Evolutionary conservation across 2,888 invertebrate species (phyloP), one percentile per base, ranked within the genome.

Genomic region (Watsonalla binaria): DNA sequence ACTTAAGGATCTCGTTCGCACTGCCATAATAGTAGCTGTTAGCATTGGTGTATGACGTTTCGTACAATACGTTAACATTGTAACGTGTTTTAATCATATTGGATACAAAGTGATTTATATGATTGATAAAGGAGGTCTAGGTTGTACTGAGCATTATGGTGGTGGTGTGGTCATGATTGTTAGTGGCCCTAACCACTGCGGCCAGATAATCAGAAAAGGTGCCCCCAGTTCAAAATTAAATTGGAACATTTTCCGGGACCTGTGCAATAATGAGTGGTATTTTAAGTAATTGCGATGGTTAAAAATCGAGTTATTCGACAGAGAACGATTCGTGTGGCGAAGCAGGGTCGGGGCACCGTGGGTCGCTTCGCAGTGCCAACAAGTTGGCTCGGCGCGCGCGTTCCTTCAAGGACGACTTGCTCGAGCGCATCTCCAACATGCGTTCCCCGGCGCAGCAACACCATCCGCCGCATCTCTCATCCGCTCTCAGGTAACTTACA

Each of bases 401-500:
- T 70, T 96, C 96, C 63, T 97, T 97, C 91, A 97, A 97, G 91
- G 97, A 97, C 93, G 97, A 97, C 90, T 93, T 97, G 76, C 93
- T 97, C 80, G 96, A 97, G 85, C 96, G 96, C 86, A 94, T 97
- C 83, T 96, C 96, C 66, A 95, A 96, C 86, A 97, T 97, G 95
- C 94, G 97, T 67, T 96, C 96, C 63, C 96, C 97, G 52, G 92
- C 90, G 68, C 93, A 91, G 62, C 92, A 90, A 73, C 93, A 90
- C 66, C 89, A 81, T 68, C 86, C 82, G 72, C 82, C 87, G 56
- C 90, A 90, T 78, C 85, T 90, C 68, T 80, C 86, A 45, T 84
- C 82, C 62, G 92, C 78, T 66, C 78, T 86, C 77, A 89, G 89
- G 90, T 88, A 60, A 68, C 45, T 33, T 35, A 13, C 48, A 53